Evolutionary conservation across 1,140 invertebrate species (phyloP), one percentile per base, ranked within the genome.

Genomic region (Drosophila insularis): DNA sequence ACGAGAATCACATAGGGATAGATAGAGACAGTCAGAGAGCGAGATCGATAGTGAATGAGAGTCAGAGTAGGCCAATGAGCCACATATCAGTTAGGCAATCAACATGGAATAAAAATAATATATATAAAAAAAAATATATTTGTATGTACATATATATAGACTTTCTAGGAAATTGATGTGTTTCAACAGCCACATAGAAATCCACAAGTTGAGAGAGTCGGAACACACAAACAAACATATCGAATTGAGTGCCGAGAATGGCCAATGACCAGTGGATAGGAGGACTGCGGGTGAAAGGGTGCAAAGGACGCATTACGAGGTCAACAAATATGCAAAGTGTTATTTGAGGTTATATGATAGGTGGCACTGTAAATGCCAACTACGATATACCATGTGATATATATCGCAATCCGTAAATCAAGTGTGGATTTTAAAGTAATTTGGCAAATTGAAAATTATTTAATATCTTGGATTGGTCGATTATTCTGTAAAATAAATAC

Each of bases 61-160:
- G 8, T 35, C 70, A 65, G 68, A 74, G 71, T 62, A 27, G 21
- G 64, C 63, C 64, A 71, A 68, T 71, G 60, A 71, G 73, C 64
- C 55, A 58, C 55, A 59, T 69, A 63, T 74, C 74, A 74, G 72
- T 74, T 74, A 66, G 71, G 27, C 75, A 78, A 78, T 74, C 74
- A 78, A 67, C 74, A 74, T 77, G 74, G 62, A 62, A n/a, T 66
- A 71, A 58, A 53, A 39, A 31, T 62, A 64, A 71, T 37, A 46
- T 46, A 58, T 6, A 59, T 8, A 59, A 17, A 14, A 46, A 46
- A 46, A 50, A 50, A 21, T 19, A 50, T 19, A 50, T 35, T 10
- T 11, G 10, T 8, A 32, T 7, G 7, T 6, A 8, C 1, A 19
- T 10, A 19, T 13, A 37, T 37, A 37, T 11, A 37, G 35, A 50